Percentiles rank a stretch among this genome's conserved stretches.
These are phyloP conservation scores for Perdita meconis DNA, from an alignment of 2,888 invertebrate genomes.

Conservation along the genomic window DNA sequence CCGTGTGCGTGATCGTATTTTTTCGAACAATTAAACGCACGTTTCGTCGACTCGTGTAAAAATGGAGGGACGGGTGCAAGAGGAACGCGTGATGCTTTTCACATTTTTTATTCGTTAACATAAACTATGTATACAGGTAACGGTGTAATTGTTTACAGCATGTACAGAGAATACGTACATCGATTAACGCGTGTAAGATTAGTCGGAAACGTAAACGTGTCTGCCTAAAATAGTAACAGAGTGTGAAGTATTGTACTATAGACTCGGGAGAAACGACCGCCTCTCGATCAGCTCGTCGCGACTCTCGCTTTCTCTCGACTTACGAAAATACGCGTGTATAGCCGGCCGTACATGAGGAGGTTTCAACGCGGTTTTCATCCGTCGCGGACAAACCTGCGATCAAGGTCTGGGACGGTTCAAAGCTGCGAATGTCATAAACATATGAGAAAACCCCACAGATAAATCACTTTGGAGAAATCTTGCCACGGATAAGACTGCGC, in stretches of 20 bases:
- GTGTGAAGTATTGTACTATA: conserved; percentile 33
- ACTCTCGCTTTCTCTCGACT: not conserved
- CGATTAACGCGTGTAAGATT: conserved; percentile 11
- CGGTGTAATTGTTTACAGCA: conserved; percentile 13
- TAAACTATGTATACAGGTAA: conserved; percentile 36
- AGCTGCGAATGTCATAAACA: too few relatives aligned
- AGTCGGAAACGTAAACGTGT: not conserved
- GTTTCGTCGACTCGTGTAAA: too few relatives aligned
- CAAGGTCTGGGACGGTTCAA: too few relatives aligned
- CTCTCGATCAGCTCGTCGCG: not conserved
- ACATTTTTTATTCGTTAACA: conserved; percentile 46
- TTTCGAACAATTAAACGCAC: conserved; percentile 1
- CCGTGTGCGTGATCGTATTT: not conserved
- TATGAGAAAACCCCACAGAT: too few relatives aligned
- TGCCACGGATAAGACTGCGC: too few relatives aligned
- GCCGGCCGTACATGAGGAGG: too few relatives aligned
- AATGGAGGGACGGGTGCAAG: too few relatives aligned
- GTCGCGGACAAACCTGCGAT: too few relatives aligned
- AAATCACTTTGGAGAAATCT: too few relatives aligned
- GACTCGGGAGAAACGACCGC: not conserved
- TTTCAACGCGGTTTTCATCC: too few relatives aligned
- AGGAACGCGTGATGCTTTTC: not conserved
- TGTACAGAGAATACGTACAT: conserved; percentile 11
- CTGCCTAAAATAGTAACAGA: conserved; percentile 18
- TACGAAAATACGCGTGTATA: conserved; percentile 42